Evolutionary conservation across 2,888 invertebrate species (phyloP).

Genomic region (Graphium colonna): DNA sequence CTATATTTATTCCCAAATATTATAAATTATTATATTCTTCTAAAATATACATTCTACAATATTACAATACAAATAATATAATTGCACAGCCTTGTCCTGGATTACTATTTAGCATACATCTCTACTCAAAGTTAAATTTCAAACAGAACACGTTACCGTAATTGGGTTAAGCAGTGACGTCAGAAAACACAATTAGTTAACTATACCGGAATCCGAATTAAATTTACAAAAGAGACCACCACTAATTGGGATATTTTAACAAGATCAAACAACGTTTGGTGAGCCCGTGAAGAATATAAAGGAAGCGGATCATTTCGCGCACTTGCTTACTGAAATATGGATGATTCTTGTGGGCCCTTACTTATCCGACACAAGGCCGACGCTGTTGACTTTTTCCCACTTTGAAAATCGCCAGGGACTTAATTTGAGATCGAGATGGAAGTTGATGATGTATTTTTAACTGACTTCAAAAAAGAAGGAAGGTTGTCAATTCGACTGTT

Average conservation of each 20-base stretch:
- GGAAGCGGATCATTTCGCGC: neutral
- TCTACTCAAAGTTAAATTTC: neutral
- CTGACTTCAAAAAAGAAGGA: no score
- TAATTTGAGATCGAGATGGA: no score
- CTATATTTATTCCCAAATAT: no score
- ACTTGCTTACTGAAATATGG: neutral
- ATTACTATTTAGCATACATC: neutral
- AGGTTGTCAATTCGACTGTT: no score
- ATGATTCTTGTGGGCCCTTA: neutral
- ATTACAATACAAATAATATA: no score
- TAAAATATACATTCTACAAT: no score
- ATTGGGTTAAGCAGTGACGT: conserved; percentile 13
- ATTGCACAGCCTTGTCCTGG: no score
- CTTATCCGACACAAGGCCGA: neutral
- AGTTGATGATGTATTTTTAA: no score
- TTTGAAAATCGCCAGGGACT: no score
- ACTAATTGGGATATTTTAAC: conserved; percentile 20
- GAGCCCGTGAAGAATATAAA: conserved; percentile 4
- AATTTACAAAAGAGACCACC: conserved; percentile 13
- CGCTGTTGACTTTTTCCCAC: neutral
- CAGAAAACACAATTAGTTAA: conserved; percentile 17
- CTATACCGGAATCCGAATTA: conserved; percentile 10
- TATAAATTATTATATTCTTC: no score
- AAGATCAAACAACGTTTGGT: conserved; percentile 12
- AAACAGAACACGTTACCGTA: conserved; percentile 6